Percentiles rank a stretch among this genome's conserved stretches.
Conservation (phyloP, 2,888 invertebrate genomes). For the Aplocera efformata region DNA sequence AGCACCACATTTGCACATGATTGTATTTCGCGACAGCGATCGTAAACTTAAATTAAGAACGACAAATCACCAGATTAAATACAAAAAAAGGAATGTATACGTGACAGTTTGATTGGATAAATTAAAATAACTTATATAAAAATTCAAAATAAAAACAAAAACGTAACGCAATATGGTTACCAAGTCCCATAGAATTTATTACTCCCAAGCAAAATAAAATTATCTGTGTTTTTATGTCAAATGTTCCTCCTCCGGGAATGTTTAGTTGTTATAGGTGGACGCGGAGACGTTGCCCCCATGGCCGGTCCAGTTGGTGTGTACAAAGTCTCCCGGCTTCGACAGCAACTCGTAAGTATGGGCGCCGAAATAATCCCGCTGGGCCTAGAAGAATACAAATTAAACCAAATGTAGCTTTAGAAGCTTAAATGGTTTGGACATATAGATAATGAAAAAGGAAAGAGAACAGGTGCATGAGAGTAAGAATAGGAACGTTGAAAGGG, state of each 20-base stretch:
- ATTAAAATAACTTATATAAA: too few species aligned
- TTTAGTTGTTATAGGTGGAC: constrained; percentile 86
- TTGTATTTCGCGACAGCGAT: background rate
- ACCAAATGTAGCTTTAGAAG: too few species aligned
- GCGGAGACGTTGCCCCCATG: constrained; percentile 97
- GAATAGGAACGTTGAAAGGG: too few species aligned
- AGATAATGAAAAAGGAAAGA: too few species aligned
- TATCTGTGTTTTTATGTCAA: background rate
- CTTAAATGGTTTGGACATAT: too few species aligned
- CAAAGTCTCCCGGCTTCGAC: constrained; percentile 90
- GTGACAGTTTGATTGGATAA: too few species aligned
- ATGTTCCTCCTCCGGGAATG: background rate
- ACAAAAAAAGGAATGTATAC: constrained; percentile 10
- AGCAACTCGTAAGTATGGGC: constrained; percentile 98
- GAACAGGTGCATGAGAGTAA: too few species aligned
- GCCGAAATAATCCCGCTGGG: constrained; percentile 98
- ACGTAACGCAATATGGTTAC: too few species aligned
- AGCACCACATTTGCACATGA: constrained; percentile 3
- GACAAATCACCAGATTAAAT: constrained; percentile 2
- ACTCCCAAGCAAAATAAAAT: too few species aligned
- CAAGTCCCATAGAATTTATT: constrained; percentile 1
- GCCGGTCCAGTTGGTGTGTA: constrained; percentile 99
- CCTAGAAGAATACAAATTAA: constrained; percentile 72
- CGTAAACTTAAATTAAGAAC: background rate
- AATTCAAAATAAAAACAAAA: too few species aligned